These are phyloP conservation scores for Sphaeridia pumilis DNA, from an alignment of 2,888 invertebrate genomes.

Conservation along the genomic window DNA sequence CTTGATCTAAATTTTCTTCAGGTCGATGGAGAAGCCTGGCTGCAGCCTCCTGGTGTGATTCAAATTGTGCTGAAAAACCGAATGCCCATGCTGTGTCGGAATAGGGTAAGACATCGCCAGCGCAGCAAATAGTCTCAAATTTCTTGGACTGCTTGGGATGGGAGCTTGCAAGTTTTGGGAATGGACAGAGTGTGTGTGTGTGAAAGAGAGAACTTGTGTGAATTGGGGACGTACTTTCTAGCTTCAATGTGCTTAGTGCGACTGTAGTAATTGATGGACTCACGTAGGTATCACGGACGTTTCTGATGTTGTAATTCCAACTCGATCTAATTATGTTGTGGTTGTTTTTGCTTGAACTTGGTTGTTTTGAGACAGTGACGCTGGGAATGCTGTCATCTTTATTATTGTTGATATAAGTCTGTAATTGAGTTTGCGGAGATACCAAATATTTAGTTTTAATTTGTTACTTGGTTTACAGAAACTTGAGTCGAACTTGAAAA, in stretches of 20 bases:
- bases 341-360: background rate
- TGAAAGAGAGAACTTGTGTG: no score
- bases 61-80: slow-evolving; percentile 92
- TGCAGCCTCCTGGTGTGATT: slow-evolving; percentile 92
- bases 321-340: background rate
- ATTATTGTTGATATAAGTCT: slow-evolving; percentile 1
- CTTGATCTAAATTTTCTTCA: slow-evolving; percentile 1
- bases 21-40: slow-evolving; percentile 97
- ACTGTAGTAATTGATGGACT: background rate
- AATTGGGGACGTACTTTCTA: no score
- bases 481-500: slow-evolving; percentile 75
- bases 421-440: background rate
- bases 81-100: slow-evolving; percentile 89
- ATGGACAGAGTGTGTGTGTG: background rate
- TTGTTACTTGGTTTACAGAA: no score
- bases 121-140: background rate
- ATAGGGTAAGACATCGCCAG: slow-evolving; percentile 55
- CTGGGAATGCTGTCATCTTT: background rate
- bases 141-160: background rate
- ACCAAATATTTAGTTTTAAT: slow-evolving; percentile 12
- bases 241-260: background rate
- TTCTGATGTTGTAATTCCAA: no score
- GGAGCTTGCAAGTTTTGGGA: background rate
- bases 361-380: no score
- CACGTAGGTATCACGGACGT: background rate